Evolutionary conservation across 2,797 vertebrate species (phyloP), one percentile per base, ranked within the genome.

Genomic region (Poecilia picta): DNA sequence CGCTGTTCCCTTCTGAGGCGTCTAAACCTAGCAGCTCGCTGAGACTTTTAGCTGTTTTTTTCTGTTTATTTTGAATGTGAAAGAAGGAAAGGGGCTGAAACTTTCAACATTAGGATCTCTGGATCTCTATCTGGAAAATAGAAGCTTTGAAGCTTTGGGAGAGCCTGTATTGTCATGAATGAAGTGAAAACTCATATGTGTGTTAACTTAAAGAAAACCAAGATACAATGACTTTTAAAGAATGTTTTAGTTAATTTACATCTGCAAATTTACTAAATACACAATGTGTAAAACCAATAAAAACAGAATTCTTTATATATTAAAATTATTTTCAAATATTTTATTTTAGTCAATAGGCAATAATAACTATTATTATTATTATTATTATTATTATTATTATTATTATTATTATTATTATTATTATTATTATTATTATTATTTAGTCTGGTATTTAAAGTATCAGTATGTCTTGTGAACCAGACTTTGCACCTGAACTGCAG

Each of bases 1-100:
- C 79, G 13, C 86, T 83, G 84, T 78, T 89, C 81, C 84, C 81
- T 82, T 77, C 70, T 76, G 79, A 74, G 70, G 31, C 55, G 83
- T 83, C 80, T 88, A 83, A 83, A 89, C 82, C 57, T 47, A 72
- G 5, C 62, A 25, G 68, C 25, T 25, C 25, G 5, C 12, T 1
- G 39, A n/a, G 39, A 25, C 41, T 13, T 70, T 70, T n/a, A 0
- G 39, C 66, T 45, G n/a, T 41, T 41, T 41, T 15, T 70, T 45
- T 68, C 23, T 70, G 39, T 43, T 79, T 62, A 45, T 59, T 49
- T 72, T 45, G 11, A 77, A 49, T 15, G 51, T 3, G 5, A 11
- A 7, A 46, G 5, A 70, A 12, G 15, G 23, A 41, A 70, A 31
- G 31, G 12, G 70, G 41, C 25, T 43, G 11, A 43, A 2, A 45